phyloP scores from a whole-genome alignment of 2,888 invertebrate genomes.

The Merodon equestris region DNA sequence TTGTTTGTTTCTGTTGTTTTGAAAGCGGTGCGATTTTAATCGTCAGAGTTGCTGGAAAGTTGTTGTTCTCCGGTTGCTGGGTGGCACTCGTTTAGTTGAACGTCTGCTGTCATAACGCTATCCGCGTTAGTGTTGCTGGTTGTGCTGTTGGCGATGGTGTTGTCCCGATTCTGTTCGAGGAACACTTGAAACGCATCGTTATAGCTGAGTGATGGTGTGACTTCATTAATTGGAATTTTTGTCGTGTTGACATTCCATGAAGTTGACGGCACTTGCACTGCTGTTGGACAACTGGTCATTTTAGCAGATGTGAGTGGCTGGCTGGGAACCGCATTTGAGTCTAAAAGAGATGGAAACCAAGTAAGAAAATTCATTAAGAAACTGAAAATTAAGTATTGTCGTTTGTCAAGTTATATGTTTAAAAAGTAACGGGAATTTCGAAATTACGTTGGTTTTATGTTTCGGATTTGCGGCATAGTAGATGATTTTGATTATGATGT shows the following conservation, averaged over 20 bases:
- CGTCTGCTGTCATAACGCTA: slow-evolving; percentile 55
- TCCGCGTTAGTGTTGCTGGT: slow-evolving; percentile 27
- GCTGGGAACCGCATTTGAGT: background rate
- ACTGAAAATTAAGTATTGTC: background rate
- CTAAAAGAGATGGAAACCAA: slow-evolving; percentile 16
- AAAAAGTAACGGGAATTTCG: too few relatives aligned
- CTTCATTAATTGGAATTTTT: slow-evolving; percentile 58
- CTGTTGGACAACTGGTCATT: slow-evolving; percentile 54
- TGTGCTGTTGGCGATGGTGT: slow-evolving; percentile 30
- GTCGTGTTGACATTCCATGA: slow-evolving; percentile 60
- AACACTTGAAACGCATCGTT: slow-evolving; percentile 64
- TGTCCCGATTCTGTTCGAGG: slow-evolving; percentile 28
- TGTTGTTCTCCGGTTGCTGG: slow-evolving; percentile 43
- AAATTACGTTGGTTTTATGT: too few relatives aligned
- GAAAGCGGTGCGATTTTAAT: slow-evolving; percentile 38
- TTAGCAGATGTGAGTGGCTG: slow-evolving; percentile 35
- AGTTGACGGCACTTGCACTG: slow-evolving; percentile 43
- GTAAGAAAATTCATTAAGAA: background rate
- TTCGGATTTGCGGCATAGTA: too few relatives aligned
- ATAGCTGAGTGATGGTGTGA: slow-evolving; percentile 48
- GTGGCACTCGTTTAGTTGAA: slow-evolving; percentile 47
- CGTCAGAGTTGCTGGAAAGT: slow-evolving; percentile 50
- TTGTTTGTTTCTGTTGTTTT: slow-evolving; percentile 28
- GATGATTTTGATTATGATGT: too few relatives aligned
- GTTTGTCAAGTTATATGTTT: background rate